Conservation (phyloP, 2,797 vertebrate species). For the Rhynchonycteris naso region DNA sequence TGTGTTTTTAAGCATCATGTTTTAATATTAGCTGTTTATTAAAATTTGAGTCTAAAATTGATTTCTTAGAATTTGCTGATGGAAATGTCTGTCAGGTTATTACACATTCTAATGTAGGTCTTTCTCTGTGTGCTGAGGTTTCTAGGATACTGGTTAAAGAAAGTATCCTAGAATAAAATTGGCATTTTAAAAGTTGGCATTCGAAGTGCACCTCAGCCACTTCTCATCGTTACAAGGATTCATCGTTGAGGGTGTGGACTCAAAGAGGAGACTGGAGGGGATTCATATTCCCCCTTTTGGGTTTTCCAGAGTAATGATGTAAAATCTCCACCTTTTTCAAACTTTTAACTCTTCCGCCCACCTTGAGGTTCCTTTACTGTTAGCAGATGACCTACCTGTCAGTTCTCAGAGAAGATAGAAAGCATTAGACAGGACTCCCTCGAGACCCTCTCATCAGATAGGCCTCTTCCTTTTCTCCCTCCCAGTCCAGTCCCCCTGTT, state of each 20-base stretch:
- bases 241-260: not conserved
- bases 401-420: not conserved
- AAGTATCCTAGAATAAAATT: too few species aligned
- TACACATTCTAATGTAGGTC: not conserved
- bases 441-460: not conserved
- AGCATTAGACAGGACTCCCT: not conserved
- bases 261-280: not conserved
- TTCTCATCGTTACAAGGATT: not conserved
- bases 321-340: not conserved
- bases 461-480: too few species aligned
- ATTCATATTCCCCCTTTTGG: not conserved
- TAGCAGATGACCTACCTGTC: not conserved
- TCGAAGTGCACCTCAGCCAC: not conserved
- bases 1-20: slow-evolving; percentile 29
- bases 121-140: not conserved
- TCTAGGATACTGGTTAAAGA: not conserved
- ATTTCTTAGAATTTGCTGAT: slow-evolving; percentile 14
- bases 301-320: not conserved
- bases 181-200: not conserved
- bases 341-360: not conserved
- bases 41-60: slow-evolving; percentile 22
- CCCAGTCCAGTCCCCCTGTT: not conserved
- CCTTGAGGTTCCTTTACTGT: not conserved
- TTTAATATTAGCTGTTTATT: slow-evolving; percentile 50
- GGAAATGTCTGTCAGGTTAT: not conserved